Base-by-base conservation (phyloP, 2,113 vertebrate genomes). In the Daphoenositta chrysoptera region DNA sequence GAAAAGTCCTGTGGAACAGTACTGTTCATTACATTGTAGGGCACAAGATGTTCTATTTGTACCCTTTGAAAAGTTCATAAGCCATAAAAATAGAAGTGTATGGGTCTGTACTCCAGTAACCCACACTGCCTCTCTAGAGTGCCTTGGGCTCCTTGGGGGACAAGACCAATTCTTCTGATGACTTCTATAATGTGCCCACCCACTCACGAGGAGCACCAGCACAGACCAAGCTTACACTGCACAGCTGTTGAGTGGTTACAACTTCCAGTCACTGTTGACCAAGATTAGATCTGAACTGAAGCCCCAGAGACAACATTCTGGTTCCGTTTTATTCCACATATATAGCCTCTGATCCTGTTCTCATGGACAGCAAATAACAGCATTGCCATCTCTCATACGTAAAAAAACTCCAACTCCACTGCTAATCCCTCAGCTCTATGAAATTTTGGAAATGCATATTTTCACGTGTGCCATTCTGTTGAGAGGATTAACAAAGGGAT, bases 151-250 rank as follows among this genome's bases (percentile, higher is more conserved):
- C 13, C 31, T 15, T 28, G 9, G 56, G 31, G 22, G 31, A 81
- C 27, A 64, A 1, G 8, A 50, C 8, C 39, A 56, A 11, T 37
- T 92, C 42, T 70, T 72, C 35, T 89, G 72, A 37, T 51, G 20
- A 54, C 27, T 93, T 68, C 60, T 63, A 5, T n/a, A 47, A 33
- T 6, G 8, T n/a, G 30, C n/a, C n/a, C 40, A 82, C 9, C 4
- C 44, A 47, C 12, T 18, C 45, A 40, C 0, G 0, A n/a, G 48
- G 15, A 79, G 12, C 15, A 33, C 33, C 33, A 81, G 13, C 35
- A 54, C 14, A 81, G 47, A 42, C 11, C 16, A 81, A 82, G 18
- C 47, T 77, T 48, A 58, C 35, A 54, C 18, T 33, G 6, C 42
- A 54, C 31, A 86, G 53, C 12, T 68, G 33, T 11, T 8, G 2